These are phyloP conservation scores for Apodemia hepburni DNA, from an alignment of 2,888 invertebrate species.

Conservation along the genomic window DNA sequence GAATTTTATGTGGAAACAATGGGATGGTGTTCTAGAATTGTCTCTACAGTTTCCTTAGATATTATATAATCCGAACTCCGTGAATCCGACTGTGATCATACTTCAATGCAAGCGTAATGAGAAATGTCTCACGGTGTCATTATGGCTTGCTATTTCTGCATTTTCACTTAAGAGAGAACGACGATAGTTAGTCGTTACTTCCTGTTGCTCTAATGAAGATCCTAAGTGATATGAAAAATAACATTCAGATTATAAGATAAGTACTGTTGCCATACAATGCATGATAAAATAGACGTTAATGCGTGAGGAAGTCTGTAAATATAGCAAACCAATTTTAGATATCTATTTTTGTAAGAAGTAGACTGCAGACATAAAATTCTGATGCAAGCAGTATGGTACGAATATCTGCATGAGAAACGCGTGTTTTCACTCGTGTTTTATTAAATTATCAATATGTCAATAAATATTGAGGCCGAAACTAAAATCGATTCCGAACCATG, in stretches of 20 bases:
- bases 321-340: conserved; percentile 10
- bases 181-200: conserved; percentile 14
- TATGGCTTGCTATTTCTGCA: conserved; percentile 48
- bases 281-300: background rate
- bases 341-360: conserved; percentile 17
- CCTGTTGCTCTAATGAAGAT: background rate
- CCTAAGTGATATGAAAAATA: background rate
- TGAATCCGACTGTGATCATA: conserved; percentile 29
- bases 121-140: conserved; percentile 62
- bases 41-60: conserved; percentile 28
- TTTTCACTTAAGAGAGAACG: conserved; percentile 49
- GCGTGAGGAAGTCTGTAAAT: conserved; percentile 9
- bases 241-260: no score
- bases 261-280: background rate
- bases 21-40: conserved; percentile 30
- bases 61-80: conserved; percentile 29
- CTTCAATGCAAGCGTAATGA: conserved; percentile 41
- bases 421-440: conserved; percentile 5
- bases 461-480: conserved; percentile 51
- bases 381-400: conserved; percentile 16
- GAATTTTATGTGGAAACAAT: conserved; percentile 22
- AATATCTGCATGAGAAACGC: conserved; percentile 3
- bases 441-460: conserved; percentile 44
- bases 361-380: conserved; percentile 1
- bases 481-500: conserved; percentile 61